Conservation (phyloP, 2,113 vertebrate genomes). For the Tragelaphus buxtoni region DNA sequence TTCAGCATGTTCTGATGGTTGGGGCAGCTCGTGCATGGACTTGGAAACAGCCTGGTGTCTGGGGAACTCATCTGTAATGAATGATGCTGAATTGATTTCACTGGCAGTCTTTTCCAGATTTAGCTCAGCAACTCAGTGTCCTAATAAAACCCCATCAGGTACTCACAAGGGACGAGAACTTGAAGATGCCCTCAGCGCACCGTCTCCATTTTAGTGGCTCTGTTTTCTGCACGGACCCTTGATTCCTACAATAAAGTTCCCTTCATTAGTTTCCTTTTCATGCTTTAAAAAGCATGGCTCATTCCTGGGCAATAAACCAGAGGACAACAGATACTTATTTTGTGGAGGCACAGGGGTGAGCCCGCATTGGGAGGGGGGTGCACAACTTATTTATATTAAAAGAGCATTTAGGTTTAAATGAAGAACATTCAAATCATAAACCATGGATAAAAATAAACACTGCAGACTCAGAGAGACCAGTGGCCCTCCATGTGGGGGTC, state of each 20-base stretch:
- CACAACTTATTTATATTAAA: neutral
- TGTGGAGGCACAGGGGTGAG: neutral
- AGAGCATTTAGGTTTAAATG: neutral
- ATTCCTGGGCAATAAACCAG: neutral
- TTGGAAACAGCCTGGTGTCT: neutral
- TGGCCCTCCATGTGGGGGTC: neutral
- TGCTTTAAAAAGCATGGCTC: neutral
- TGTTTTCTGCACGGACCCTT: neutral
- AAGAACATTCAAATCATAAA: neutral
- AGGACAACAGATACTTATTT: neutral
- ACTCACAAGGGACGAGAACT: neutral
- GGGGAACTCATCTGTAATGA: neutral
- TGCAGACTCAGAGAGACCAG: neutral
- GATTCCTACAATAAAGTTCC: neutral
- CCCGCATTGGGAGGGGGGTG: neutral
- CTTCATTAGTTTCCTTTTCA: neutral
- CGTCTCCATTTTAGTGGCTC: neutral
- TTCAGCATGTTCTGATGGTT: accelerated
- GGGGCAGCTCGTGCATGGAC: accelerated
- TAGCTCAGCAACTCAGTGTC: neutral
- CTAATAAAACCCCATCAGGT: neutral
- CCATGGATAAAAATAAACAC: neutral
- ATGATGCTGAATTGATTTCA: neutral
- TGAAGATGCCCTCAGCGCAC: neutral
- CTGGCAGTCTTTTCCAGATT: neutral